phyloP scores from a whole-genome alignment of 30 jellyfish, hydroid and myxozoan species.

The Clytia hemisphaerica region DNA sequence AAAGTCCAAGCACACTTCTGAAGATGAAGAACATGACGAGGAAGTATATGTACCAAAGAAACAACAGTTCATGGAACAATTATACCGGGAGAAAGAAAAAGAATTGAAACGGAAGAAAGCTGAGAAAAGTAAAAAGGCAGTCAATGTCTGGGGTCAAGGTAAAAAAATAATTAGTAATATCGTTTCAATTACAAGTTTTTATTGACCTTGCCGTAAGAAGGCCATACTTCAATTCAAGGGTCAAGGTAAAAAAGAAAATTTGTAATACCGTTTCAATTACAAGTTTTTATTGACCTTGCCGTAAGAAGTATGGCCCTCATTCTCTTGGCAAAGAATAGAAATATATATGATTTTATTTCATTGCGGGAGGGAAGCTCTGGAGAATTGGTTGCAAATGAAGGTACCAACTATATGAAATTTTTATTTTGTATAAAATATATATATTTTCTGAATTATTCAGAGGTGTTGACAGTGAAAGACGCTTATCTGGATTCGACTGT shows the following conservation, averaged over 20 bases:
- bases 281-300: neutral
- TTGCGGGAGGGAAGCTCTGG: too few relatives aligned
- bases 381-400: too few relatives aligned
- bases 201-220: neutral
- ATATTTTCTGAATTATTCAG: too few relatives aligned
- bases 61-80: constrained; percentile 6
- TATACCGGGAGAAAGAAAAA: neutral
- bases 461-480: constrained; percentile 6
- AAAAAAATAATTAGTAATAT: neutral
- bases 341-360: neutral
- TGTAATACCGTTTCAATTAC: neutral
- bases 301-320: neutral
- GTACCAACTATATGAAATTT: too few relatives aligned
- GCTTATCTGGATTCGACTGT: constrained; percentile 20
- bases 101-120: constrained; percentile 13
- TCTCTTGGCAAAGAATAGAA: constrained; percentile 20
- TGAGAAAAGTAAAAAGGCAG: constrained; percentile 12
- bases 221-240: constrained; percentile 14
- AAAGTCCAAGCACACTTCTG: constrained; percentile 1
- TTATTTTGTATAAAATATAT: too few relatives aligned
- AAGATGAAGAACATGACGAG: constrained; percentile 53
- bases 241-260: constrained; percentile 1
- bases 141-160: constrained; percentile 42
- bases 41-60: constrained; percentile 58
- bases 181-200: neutral